Evolutionary conservation across 2,113 vertebrate species (phyloP).

Genomic region (Elgaria multicarinata): DNA sequence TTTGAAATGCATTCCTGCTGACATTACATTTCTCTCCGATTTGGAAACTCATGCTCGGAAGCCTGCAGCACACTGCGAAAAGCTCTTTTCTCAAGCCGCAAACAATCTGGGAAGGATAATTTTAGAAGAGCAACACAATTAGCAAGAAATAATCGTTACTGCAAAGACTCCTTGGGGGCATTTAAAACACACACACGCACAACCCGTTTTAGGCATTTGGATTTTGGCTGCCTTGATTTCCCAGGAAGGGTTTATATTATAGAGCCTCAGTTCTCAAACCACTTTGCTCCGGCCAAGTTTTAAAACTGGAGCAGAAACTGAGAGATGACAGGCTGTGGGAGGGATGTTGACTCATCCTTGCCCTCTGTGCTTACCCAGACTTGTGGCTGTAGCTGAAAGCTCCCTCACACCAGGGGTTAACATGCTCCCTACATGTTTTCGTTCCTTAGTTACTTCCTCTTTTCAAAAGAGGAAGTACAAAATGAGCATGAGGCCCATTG

Average conservation of each 20-base stretch:
- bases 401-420: too few relatives aligned
- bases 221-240: constrained; percentile 5
- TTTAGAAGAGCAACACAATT: constrained; percentile 30
- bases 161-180: background rate
- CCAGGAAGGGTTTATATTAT: background rate
- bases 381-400: background rate
- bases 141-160: constrained; percentile 20
- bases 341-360: background rate
- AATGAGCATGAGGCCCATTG: too few relatives aligned
- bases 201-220: background rate
- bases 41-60: constrained; percentile 6
- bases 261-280: background rate
- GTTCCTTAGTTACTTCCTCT: too few relatives aligned
- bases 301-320: background rate
- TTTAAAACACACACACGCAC: background rate
- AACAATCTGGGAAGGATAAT: constrained; percentile 35
- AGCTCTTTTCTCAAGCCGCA: background rate
- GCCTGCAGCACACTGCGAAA: constrained; percentile 9
- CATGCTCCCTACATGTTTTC: too few relatives aligned
- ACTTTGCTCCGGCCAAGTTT: background rate
- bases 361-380: background rate
- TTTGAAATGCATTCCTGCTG: constrained; percentile 21
- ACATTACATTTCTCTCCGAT: constrained; percentile 21
- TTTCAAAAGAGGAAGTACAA: too few relatives aligned
- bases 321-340: background rate